Evolutionary conservation across 2,113 vertebrate species (phyloP), one percentile per base, ranked within the genome.

Genomic region (Phylloscopus whistleri): DNA sequence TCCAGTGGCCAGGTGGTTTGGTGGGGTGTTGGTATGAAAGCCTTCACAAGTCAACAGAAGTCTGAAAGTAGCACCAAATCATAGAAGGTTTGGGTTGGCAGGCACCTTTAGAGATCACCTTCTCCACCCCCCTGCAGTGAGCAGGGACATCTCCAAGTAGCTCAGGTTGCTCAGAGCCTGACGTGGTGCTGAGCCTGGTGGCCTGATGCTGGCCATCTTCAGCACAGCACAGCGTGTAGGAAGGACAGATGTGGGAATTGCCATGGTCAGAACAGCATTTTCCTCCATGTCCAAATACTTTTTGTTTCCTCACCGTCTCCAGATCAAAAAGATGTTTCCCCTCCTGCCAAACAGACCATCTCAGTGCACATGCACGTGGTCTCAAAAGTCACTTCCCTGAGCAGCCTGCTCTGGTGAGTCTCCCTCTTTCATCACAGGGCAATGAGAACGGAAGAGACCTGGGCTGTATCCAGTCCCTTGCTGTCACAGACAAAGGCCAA

Each of bases 401-500:
- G 60, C 41, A 81, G 49, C 46, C 66, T 46, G 12, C 64, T 66
- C 53, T 72, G 46, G 15, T 30, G 13, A 85, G 39, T 60, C 14
- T 75, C 46, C 56, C 26, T 82, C 33, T 90, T 67, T 64, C 77
- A 48, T 39, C 41, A 30, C 30, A 79, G 51, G 16, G 51, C 16
- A 89, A 46, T 0, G 0, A 2, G 2, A 51, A 39, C 3, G 1
- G 52, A 79, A 55, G 27, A 53, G 44, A 68, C 24, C 49, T 68
- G 24, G 46, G 39, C 33, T 68, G 3, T 35, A 68, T 17, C 62
- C 17, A 48, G 33, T 31, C 49, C 67, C 56, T 64, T 64, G 27
- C 37, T 90, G 49, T 72, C 83, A 83, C 63, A 80, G 31, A 23
- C n/a, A 83, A 56, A 74, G 41, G 69, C 49, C 49, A 74, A 19